A percentile compares a stretch with the other conserved stretches of the same genome.
These are phyloP conservation scores for Phainopepla nitens DNA, from an alignment of 2,113 vertebrate genomes.

Conservation along the genomic window DNA sequence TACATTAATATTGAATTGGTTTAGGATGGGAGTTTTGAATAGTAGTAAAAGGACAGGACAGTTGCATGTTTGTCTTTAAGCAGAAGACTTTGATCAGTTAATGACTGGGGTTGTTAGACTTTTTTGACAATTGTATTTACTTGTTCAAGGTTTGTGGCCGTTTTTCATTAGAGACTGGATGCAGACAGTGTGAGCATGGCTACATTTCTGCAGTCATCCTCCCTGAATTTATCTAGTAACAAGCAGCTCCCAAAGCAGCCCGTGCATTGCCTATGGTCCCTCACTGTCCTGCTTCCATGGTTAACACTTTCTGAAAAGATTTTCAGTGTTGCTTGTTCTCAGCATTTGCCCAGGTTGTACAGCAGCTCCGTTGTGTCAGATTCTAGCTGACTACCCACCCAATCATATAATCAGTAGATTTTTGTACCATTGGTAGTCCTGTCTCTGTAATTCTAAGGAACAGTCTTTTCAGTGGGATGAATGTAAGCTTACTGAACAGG, in stretches of 20 bases:
- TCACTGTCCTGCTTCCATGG: background rate
- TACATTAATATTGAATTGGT: background rate
- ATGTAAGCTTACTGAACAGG: conserved; percentile 36
- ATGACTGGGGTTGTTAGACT: background rate
- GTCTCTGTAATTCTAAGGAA: background rate
- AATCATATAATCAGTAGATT: background rate
- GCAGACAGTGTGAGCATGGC: background rate
- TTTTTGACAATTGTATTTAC: background rate
- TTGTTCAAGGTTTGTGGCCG: background rate
- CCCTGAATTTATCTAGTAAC: background rate
- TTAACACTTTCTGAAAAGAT: background rate
- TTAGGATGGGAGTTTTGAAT: background rate
- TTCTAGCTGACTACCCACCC: background rate
- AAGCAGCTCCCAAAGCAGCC: background rate
- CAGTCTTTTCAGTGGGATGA: conserved; percentile 24
- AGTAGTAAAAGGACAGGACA: background rate
- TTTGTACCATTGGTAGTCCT: background rate
- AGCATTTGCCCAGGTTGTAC: background rate
- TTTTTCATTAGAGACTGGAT: background rate
- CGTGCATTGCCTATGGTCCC: rapidly evolving
- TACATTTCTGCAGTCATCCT: background rate
- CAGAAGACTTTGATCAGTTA: background rate
- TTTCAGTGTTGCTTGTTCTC: background rate
- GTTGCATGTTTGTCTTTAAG: background rate
- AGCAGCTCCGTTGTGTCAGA: background rate